These are phyloP conservation scores for Oenanthe melanoleuca DNA, from an alignment of 2,113 vertebrate species.

Conservation along the genomic window DNA sequence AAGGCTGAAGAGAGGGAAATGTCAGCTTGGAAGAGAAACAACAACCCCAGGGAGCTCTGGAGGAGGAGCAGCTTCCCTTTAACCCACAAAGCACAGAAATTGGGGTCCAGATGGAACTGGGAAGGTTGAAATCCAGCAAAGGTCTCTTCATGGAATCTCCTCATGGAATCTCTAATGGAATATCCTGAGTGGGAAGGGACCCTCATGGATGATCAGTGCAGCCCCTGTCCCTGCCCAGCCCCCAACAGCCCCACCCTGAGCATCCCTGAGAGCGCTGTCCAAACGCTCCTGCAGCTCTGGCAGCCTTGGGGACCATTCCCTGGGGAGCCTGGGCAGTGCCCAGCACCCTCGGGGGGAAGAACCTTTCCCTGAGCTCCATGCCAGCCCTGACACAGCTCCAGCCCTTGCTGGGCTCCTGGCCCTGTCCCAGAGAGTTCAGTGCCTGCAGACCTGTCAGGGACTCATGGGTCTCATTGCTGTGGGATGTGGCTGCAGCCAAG, in stretches of 20 bases:
- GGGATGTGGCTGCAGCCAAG: neutral
- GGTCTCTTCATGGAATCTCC: neutral
- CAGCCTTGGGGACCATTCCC: neutral
- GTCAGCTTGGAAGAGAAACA: neutral
- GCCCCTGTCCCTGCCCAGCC: accelerated
- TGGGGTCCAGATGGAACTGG: neutral
- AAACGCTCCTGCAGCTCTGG: neutral
- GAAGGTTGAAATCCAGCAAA: neutral
- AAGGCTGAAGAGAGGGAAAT: neutral
- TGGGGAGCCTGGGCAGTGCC: constrained; percentile 1
- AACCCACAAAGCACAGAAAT: neutral
- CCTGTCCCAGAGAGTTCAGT: neutral
- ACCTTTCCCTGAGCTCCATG: neutral
- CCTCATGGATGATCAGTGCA: accelerated
- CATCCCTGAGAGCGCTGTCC: neutral
- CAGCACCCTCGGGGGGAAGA: neutral
- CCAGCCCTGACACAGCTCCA: neutral
- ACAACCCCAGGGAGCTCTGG: neutral
- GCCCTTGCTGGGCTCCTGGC: neutral
- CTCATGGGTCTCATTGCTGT: accelerated
- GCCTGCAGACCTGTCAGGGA: accelerated
- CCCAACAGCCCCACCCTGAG: neutral
- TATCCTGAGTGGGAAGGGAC: neutral
- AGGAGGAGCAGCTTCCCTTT: neutral
- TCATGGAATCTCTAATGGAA: neutral